Evolutionary conservation across 2,113 vertebrate species (phyloP), one percentile per base, ranked within the genome.

Genomic region (Pandion haliaetus): DNA sequence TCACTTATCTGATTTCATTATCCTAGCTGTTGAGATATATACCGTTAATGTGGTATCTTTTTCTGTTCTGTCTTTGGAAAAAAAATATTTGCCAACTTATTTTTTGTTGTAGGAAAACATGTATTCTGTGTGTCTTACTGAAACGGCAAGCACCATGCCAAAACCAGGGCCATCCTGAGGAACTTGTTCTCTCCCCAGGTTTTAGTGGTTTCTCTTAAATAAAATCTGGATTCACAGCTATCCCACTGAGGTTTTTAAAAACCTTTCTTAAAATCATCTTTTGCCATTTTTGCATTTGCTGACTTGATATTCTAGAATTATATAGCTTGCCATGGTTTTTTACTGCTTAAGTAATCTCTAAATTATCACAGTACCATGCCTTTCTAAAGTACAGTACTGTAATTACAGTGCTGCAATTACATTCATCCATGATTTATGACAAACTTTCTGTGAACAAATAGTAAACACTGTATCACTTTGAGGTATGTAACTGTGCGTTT

Each of bases 161-260:
- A 91, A 94, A 70, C 12, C 32, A 71, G 84, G 17, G 29, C 38
- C 38, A 38, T 78, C 61, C 61, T 50, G 49, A 86, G 72, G 40
- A 89, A 62, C 44, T 82, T 32, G 58, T 86, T 34, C 52, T 93
- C 81, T 94, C 34, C 54, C n/a, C 50, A 49, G 44, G 25, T 28
- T 83, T 89, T 40, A 84, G 83, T 93, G 69, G 77, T 86, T 95
- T 94, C 21, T 50, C 40, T 86, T 83, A 91, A 94, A 84, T 84
- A 36, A 88, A 93, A 50, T 57, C 40, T 72, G 57, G 59, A 93
- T 94, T 82, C 42, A 36, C 45, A 82, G 40, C 47, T 82, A 23
- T 76, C 58, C 63, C 23, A 23, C 36, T 72, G 82, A 91, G 69
- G 67, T 52, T 93, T 96, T 95, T 13, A 57, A 79, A 71, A 82